Base-by-base conservation (phyloP, 2,797 vertebrate species). In the Coilia nasus region DNA sequence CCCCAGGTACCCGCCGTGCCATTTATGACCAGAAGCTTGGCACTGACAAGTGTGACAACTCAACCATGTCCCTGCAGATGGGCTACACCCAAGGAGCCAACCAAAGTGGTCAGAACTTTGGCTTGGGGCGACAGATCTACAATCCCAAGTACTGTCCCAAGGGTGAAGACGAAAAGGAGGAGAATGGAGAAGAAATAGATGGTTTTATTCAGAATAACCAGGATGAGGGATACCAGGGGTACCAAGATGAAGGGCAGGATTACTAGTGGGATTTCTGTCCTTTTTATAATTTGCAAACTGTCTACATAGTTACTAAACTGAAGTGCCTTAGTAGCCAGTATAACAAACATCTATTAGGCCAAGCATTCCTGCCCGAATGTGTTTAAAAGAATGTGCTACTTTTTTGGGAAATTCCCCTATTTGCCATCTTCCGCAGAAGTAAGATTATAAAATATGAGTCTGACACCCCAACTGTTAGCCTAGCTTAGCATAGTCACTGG, bases 61-160 rank as follows among this genome's bases (percentile, higher is more conserved):
- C 95, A 87, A 98, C 97, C 89, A 97, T 98, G 96, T 98, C 97
- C 0, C 96, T 99, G 82, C 98, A 99, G 94, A 99, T 98, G 97
- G 98, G 98, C 82, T 97, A 93, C 92, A 96, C 93, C 78, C 96
- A 97, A 89, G 97, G 98, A 0, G 97, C 97, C 92, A 98, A 94
- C 90, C 97, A 99, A 91, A 98, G 96, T 0, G 97, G 98, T 62
- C 97, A 97, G 93, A 97, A 97, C 90, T 99, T 98, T 0, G 97
- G 98, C 46, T 92, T 98, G 41, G 96, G 96, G 0, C 95, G 97
- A 47, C 98, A 99, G 94, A 98, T 99, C 91, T 98, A 95, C 0
- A 96, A 99, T 84, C 94, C 97, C 88, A 99, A 99, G 88, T 99
- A 99, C 93, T 99, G 97, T 91, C 96, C 97, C 0, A 95, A 95